Base-by-base conservation (phyloP, 2,797 vertebrate genomes). In the Saxicola maurus region DNA sequence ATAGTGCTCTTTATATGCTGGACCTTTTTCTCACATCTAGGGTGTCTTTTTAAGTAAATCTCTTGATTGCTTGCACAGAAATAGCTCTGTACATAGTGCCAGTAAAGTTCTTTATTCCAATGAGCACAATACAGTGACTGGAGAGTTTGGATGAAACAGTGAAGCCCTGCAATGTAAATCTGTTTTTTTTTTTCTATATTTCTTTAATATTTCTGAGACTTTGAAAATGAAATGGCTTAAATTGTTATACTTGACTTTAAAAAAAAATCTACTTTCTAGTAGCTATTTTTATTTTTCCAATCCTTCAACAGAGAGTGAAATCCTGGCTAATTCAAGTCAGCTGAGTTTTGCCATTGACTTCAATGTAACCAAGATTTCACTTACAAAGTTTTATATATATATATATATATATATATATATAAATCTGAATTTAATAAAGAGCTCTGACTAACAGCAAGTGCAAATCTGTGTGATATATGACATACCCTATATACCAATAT, bases 391-490 rank as follows among this genome's bases (percentile, higher is more conserved):
- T 33, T 35, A 35, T 35, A 35, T 35, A 35, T 35, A 35, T 11
- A 35, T 11, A 35, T 10, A 60, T 56, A 82, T 56, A 67, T 51
- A 49, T 21, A 15, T 48, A 24, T 15, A 43, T 43, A 42, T 20
- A 42, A 28, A 12, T 2, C 57, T 89, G 89, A 86, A 76, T 72
- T 28, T 42, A 94, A 75, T 42, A 52, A 51, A 83, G 37, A 78
- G 24, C 27, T 92, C 73, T 91, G 89, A 90, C 68, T 93, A 94
- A 91, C 33, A 89, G 62, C 43, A 83, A 89, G 30, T 52, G 48
- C 62, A 93, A 94, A 94, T 94, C 87, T 95, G 69, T 78, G 89
- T 82, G 79, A 80, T 52, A 83, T 74, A 81, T 91, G 64, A 81
- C 0, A 0, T 86, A 87, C n/a, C 64, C 46, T 52, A 21, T 48